Percentiles rank a stretch among this genome's conserved stretches.
phyloP scores from a whole-genome alignment of 2,888 invertebrate genomes.

The Barypeithes pellucidus region DNA sequence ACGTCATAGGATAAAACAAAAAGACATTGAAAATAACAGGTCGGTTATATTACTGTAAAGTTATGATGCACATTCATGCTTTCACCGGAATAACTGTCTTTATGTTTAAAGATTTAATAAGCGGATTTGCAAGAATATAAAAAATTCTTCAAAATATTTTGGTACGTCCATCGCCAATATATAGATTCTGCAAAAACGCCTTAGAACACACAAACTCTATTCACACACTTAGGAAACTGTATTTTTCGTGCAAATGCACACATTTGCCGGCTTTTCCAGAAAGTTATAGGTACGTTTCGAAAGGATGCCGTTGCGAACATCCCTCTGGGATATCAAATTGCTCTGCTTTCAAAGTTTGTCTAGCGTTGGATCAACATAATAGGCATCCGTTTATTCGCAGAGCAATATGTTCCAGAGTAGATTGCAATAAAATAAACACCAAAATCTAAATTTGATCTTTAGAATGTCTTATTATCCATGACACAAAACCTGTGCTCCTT shows the following conservation, averaged over 20 bases:
- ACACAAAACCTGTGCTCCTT: neutral
- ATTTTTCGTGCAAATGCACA: constrained; percentile 21
- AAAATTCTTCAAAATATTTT: too few species aligned
- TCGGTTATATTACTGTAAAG: too few species aligned
- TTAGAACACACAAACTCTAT: constrained; percentile 1
- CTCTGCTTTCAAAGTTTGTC: constrained; percentile 24
- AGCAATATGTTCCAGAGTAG: constrained; percentile 14
- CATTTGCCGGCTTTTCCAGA: constrained; percentile 7
- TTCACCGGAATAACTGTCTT: too few species aligned
- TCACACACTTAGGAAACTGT: constrained; percentile 21
- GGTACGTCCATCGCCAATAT: neutral
- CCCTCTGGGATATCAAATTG: constrained; percentile 38
- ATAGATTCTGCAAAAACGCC: neutral
- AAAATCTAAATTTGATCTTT: neutral
- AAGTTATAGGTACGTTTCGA: constrained; percentile 23
- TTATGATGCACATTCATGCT: too few species aligned
- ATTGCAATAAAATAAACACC: constrained; percentile 17
- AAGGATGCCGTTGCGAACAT: constrained; percentile 15
- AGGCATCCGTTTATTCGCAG: constrained; percentile 10
- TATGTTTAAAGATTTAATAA: too few species aligned
- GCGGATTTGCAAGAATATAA: too few species aligned
- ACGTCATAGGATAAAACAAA: too few species aligned
- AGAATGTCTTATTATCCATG: neutral
- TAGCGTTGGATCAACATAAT: constrained; percentile 28
- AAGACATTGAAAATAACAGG: too few species aligned